Evolutionary conservation across 2,888 invertebrate genomes (phyloP).

Genomic region (Nipponacmea schrenckii): DNA sequence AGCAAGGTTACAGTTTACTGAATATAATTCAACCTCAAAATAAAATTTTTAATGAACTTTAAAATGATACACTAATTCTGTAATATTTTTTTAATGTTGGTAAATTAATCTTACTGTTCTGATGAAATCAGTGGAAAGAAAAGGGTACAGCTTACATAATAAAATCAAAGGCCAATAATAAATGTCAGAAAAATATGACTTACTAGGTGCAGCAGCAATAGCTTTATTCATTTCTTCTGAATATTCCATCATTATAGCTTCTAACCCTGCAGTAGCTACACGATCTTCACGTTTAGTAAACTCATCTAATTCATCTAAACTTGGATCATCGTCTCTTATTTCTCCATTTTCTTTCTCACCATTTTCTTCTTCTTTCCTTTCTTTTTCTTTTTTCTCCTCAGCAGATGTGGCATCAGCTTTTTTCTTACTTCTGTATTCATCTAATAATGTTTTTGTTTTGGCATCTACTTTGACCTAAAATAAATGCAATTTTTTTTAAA

Average conservation of each 20-base stretch:
- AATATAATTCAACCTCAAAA: too few relatives aligned
- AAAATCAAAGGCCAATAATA: too few relatives aligned
- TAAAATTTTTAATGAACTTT: too few relatives aligned
- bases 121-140: too few relatives aligned
- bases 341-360: slow-evolving; percentile 45
- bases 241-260: slow-evolving; percentile 85
- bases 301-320: slow-evolving; percentile 72
- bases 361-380: slow-evolving; percentile 44
- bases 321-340: slow-evolving; percentile 35
- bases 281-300: slow-evolving; percentile 74
- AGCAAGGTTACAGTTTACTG: too few relatives aligned
- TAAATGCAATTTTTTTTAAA: too few relatives aligned
- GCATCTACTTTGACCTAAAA: slow-evolving; percentile 85
- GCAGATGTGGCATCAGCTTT: slow-evolving; percentile 29
- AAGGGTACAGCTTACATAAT: too few relatives aligned
- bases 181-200: too few relatives aligned
- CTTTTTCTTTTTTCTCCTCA: slow-evolving; percentile 48
- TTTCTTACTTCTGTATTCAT: slow-evolving; percentile 81
- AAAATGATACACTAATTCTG: too few relatives aligned
- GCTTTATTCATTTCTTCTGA: slow-evolving; percentile 66
- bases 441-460: slow-evolving; percentile 93
- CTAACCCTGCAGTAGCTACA: slow-evolving; percentile 80
- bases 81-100: too few relatives aligned
- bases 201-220: slow-evolving; percentile 28
- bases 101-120: too few relatives aligned